Evolutionary conservation across 2,797 vertebrate genomes (phyloP), one percentile per base, ranked within the genome.

Genomic region (Capromys pilorides): DNA sequence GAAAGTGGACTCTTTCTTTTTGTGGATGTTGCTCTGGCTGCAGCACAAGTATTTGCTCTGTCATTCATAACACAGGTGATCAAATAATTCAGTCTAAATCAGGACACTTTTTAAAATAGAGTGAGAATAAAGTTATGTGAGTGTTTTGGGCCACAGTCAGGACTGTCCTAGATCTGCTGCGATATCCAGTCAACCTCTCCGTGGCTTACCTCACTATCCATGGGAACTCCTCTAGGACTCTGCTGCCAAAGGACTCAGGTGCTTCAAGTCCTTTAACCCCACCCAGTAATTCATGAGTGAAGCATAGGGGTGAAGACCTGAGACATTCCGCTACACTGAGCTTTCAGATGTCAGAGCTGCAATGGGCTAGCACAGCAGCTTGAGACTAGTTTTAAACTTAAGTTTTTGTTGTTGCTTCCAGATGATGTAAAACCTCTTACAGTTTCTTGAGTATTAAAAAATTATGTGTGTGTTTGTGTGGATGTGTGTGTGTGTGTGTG

Each of bases 1-100:
- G 85, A 95, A 87, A 71, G 13, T 77, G 24, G 88, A 41, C 28
- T 49, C 22, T 62, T 91, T 84, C 82, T 85, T 91, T 67, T 51
- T 22, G 24, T 86, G 49, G 80, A 73, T 33, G 6, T 49, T 86
- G 2, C 81, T 19, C 39, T 26, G 75, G 16, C 66, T 18, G 86
- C 7, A 71, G 67, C 16, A 61, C 5, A 73, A 92, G 45, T 61
- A 80, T 78, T 73, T 95, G n/a, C 19, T 90, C 18, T 78, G 1
- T 28, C 14, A 2, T 77, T 88, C 49, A 94, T 7, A 95, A 5
- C 36, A 82, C 75, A 16, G 45, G 67, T 79, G 33, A 92, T 54
- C 26, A 77, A 94, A 54, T 78, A 62, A 90, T 49, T 71, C 21
- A 87, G 51, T 80, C 67, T 88, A 81, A 86, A 86, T 84, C 45